phyloP scores from a whole-genome alignment of 1,140 invertebrate species.

The Nixonia krombeini region DNA sequence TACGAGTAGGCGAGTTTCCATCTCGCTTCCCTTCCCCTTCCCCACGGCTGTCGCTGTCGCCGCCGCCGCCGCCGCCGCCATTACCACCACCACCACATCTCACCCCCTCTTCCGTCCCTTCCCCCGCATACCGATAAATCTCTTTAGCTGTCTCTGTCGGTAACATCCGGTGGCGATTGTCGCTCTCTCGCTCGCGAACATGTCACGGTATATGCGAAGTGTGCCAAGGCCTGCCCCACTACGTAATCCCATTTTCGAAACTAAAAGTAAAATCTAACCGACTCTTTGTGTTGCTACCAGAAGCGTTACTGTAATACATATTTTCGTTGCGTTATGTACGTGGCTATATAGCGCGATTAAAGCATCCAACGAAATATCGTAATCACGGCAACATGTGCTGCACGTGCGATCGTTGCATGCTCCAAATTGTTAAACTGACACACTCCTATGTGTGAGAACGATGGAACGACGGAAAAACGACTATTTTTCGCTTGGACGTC shows the following conservation, averaged over 20 bases:
- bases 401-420: neutral
- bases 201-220: conserved; percentile 65
- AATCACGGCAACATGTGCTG: neutral
- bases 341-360: conserved; percentile 10
- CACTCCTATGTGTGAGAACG: too few relatives aligned
- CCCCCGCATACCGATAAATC: conserved; percentile 9
- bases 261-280: conserved; percentile 71
- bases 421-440: too few relatives aligned
- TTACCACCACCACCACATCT: too few relatives aligned
- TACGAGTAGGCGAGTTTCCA: conserved; percentile 32
- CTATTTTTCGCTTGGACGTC: too few relatives aligned
- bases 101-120: conserved; percentile 2
- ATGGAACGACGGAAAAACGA: too few relatives aligned
- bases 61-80: too few relatives aligned
- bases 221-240: conserved; percentile 70
- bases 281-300: conserved; percentile 66
- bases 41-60: too few relatives aligned
- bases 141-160: conserved; percentile 7
- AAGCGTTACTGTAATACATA: conserved; percentile 60
- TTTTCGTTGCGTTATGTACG: conserved; percentile 46
- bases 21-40: conserved; percentile 8
- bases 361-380: conserved; percentile 4
- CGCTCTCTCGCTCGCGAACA: conserved; percentile 26
- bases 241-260: conserved; percentile 70
- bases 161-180: conserved; percentile 5